These are phyloP conservation scores for Orestias chungarensis DNA, from an alignment of 2,797 vertebrate species.

Conservation along the genomic window DNA sequence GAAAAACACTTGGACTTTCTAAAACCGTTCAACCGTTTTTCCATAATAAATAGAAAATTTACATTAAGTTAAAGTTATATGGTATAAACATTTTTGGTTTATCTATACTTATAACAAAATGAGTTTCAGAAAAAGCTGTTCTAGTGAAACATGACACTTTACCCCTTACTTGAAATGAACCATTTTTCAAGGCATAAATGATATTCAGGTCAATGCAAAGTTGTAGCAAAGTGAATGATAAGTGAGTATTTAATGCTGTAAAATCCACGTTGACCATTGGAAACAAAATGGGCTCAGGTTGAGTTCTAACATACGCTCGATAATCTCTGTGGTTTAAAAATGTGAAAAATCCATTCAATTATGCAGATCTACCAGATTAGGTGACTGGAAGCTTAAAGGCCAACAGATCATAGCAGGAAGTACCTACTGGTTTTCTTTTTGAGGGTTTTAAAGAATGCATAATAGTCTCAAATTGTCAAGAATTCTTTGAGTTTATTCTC, in stretches of 20 bases:
- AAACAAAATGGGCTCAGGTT: not conserved
- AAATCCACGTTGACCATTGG: not conserved
- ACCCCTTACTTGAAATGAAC: not conserved
- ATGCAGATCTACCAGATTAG: not conserved
- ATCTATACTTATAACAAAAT: not conserved
- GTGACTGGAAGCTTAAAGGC: no score
- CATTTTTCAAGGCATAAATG: not conserved
- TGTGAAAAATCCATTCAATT: not conserved
- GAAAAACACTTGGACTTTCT: no score
- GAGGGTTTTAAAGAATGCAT: no score
- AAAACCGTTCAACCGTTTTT: no score
- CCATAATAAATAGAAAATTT: no score
- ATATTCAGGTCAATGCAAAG: not conserved
- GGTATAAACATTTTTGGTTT: no score
- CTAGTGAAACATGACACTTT: not conserved
- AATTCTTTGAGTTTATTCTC: no score
- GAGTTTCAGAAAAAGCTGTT: not conserved
- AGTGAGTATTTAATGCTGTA: not conserved
- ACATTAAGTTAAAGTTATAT: no score
- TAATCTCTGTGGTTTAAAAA: not conserved
- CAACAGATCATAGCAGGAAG: no score
- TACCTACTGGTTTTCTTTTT: no score
- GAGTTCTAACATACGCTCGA: not conserved
- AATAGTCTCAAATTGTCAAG: no score
- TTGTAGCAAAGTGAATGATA: not conserved